phyloP scores from a whole-genome alignment of 2,888 invertebrate genomes.

The Xylota sylvarum region DNA sequence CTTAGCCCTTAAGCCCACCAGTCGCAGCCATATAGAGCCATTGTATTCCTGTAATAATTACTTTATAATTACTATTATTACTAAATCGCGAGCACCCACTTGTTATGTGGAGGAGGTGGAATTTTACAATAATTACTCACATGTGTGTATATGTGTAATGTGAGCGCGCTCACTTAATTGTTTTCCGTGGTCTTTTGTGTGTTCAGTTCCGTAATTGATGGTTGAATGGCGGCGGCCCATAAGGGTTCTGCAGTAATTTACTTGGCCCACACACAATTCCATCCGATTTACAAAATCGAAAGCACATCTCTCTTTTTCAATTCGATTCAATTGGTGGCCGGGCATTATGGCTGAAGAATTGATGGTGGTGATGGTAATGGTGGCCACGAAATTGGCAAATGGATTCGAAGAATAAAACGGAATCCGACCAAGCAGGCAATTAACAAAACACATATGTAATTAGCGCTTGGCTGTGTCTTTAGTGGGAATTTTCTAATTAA shows the following conservation, averaged over 20 bases:
- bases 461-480: constrained; percentile 24
- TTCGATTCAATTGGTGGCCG: constrained; percentile 34
- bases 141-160: constrained; percentile 17
- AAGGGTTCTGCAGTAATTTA: constrained; percentile 33
- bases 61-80: constrained; percentile 73
- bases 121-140: constrained; percentile 66
- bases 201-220: constrained; percentile 62
- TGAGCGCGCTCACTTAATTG: constrained; percentile 61
- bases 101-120: constrained; percentile 67
- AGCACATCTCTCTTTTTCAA: constrained; percentile 16
- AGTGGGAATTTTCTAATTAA: constrained; percentile 46
- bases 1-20: constrained; percentile 26
- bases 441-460: constrained; percentile 44
- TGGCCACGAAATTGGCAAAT: constrained; percentile 32
- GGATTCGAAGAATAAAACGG: constrained; percentile 15
- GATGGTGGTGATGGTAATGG: background rate
- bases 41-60: constrained; percentile 59
- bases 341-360: background rate
- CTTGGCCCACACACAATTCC: constrained; percentile 20
- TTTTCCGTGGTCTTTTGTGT: constrained; percentile 75
- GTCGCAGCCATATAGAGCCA: constrained; percentile 11
- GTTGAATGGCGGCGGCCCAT: constrained; percentile 57
- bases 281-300: constrained; percentile 43
- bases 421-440: constrained; percentile 32
- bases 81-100: constrained; percentile 76